Conservation (phyloP, 1,140 invertebrate genomes). For the Meloidogyne hapla region DNA sequence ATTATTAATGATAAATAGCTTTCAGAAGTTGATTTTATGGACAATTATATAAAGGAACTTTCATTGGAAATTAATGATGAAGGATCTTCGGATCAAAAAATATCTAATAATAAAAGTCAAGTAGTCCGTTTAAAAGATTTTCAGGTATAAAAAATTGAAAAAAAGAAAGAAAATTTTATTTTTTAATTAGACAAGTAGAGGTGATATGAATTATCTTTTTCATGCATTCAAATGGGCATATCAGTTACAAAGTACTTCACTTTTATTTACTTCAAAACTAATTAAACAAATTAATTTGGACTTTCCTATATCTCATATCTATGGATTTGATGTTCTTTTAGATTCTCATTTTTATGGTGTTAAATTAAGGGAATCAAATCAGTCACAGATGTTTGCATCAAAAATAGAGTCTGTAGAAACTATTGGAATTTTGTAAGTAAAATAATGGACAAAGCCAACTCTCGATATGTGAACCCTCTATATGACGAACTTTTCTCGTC, state of each 20-base stretch:
- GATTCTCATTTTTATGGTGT: conserved; percentile 44
- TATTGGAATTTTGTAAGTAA: neutral
- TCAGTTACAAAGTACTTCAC: conserved; percentile 24
- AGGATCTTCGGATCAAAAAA: neutral
- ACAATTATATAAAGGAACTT: neutral
- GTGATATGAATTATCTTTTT: conserved; percentile 43
- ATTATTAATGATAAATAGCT: neutral
- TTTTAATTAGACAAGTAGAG: conserved; percentile 11
- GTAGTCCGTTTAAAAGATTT: neutral
- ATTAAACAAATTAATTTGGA: conserved; percentile 31
- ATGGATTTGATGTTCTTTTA: conserved; percentile 38
- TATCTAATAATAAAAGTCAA: too few relatives aligned
- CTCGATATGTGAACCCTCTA: too few relatives aligned
- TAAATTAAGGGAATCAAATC: conserved; percentile 19
- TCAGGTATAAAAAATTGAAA: conserved; percentile 15
- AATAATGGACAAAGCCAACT: too few relatives aligned
- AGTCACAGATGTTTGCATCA: neutral
- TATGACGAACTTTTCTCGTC: too few relatives aligned
- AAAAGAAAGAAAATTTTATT: neutral
- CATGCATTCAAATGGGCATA: conserved; percentile 46
- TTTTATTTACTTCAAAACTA: conserved; percentile 21
- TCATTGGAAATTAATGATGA: neutral
- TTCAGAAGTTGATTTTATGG: neutral
- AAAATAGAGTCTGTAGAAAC: neutral
- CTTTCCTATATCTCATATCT: conserved; percentile 42